Evolutionary conservation across 2,888 invertebrate species (phyloP).

Genomic region (Stramonita haemastoma): DNA sequence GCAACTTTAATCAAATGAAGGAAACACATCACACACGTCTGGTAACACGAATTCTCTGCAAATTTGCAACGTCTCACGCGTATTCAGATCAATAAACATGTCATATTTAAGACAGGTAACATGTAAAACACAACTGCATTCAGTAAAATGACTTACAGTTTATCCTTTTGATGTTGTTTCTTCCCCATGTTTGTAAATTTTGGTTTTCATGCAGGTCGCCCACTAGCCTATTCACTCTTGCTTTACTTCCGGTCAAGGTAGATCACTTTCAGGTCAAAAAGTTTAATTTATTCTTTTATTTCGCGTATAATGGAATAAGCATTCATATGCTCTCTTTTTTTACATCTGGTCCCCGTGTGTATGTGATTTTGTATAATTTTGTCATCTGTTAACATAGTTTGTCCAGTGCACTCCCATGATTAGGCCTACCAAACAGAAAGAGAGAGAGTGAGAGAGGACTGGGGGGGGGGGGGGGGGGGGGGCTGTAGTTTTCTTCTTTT

Average conservation of each 20-base stretch:
- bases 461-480: neutral
- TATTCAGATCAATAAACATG: no score
- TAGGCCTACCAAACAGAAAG: neutral
- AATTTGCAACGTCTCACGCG: no score
- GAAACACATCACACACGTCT: no score
- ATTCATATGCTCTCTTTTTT: no score
- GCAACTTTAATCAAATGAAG: no score
- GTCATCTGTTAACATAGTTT: neutral
- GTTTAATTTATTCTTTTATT: neutral
- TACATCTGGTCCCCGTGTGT: no score
- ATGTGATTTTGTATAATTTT: no score
- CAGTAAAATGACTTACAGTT: conserved; percentile 68
- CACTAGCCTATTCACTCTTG: neutral
- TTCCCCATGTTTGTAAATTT: conserved; percentile 73
- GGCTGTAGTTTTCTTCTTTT: neutral
- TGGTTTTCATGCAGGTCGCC: conserved; percentile 39
- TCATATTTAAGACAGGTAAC: no score
- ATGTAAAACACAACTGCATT: neutral
- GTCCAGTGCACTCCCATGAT: neutral
- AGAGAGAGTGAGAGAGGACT: neutral
- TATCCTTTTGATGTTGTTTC: conserved; percentile 78
- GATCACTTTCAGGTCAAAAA: neutral
- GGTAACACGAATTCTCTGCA: no score
- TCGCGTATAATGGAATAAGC: neutral
- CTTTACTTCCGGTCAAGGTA: neutral